Evolutionary conservation across 2,888 invertebrate species (phyloP), one percentile per base, ranked within the genome.

Genomic region (Oeneis ivallda): DNA sequence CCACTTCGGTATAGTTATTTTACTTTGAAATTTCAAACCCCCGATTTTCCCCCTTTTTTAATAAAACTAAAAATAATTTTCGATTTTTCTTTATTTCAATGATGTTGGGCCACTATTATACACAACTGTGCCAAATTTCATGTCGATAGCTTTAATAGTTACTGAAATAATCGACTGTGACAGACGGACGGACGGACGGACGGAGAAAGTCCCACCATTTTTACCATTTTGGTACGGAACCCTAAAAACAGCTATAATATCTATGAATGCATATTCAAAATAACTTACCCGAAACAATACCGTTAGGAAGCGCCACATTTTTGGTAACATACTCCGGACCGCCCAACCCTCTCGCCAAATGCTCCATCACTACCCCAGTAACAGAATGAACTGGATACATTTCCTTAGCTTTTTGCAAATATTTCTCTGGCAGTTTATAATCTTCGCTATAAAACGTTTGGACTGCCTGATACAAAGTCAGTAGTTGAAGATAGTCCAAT

Each of bases 381-480:
- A 81, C 56, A 0, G 71, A 54, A 56, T 84, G 82, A 1, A 77
- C 68, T 3, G 85, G 86, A 64, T 90, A 85, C 67, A 83, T 65
- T 0, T 75, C 71, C 57, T 79, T 81, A 0, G 89, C 87, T 56
- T 79, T 82, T 15, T 88, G 74, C 7, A 93, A 58, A 7, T 92
- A 72, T 2, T 85, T 72, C 0, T 81, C 71, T 0, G 91, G 79
- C 7, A 94, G 87, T 68, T 86, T 60, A 54, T 89, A 87, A 8
- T 77, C 64, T 5, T 81, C 71, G 43, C 86, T 87, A 72, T 92
- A 85, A 58, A 94, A 87, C 0, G 86, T 74, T 53, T 76, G 86
- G 0, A 93, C 89, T 0, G 93, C 92, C 78, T 94, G 94, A 74
- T 94, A 86, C 9, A 96, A 79, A 0, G 92, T 83, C 37, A 94